Percentiles rank a stretch among this genome's conserved stretches.
Conservation (phyloP, 2,888 invertebrate genomes). For the Scaeva pyrastri region DNA sequence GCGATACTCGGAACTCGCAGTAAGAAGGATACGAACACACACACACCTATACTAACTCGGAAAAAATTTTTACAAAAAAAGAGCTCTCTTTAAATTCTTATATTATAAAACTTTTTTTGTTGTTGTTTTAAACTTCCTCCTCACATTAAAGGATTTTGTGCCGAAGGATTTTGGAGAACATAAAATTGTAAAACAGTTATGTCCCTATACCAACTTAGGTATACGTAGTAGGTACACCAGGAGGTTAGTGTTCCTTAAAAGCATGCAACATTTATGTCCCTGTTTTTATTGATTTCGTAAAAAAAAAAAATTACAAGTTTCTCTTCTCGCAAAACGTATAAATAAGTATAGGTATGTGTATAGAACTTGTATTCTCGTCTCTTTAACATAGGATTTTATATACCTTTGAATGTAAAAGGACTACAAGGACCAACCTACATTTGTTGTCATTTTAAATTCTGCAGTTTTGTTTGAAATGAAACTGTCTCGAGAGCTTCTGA, state of each 20-base stretch:
- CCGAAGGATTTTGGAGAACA: slow-evolving; percentile 26
- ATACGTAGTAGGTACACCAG: neutral
- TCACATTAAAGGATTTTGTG: neutral
- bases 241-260: slow-evolving; percentile 61
- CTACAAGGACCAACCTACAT: too few relatives aligned
- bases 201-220: too few relatives aligned
- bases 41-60: neutral
- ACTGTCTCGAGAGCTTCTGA: slow-evolving; percentile 47
- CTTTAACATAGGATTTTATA: neutral
- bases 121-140: slow-evolving; percentile 19
- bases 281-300: slow-evolving; percentile 59
- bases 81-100: slow-evolving; percentile 64
- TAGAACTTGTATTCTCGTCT: neutral
- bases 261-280: slow-evolving; percentile 66
- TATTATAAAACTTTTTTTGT: slow-evolving; percentile 61
- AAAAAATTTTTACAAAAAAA: slow-evolving; percentile 23
- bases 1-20: slow-evolving; percentile 35
- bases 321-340: neutral
- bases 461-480: slow-evolving; percentile 43
- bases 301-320: slow-evolving; percentile 46
- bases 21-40: slow-evolving; percentile 1
- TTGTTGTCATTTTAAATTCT: slow-evolving; percentile 7
- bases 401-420: neutral
- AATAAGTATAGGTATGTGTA: neutral
- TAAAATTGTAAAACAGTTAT: slow-evolving; percentile 22